These are phyloP conservation scores for Spinibarbus caldwelli DNA, from an alignment of 2,797 vertebrate species.

Conservation along the genomic window DNA sequence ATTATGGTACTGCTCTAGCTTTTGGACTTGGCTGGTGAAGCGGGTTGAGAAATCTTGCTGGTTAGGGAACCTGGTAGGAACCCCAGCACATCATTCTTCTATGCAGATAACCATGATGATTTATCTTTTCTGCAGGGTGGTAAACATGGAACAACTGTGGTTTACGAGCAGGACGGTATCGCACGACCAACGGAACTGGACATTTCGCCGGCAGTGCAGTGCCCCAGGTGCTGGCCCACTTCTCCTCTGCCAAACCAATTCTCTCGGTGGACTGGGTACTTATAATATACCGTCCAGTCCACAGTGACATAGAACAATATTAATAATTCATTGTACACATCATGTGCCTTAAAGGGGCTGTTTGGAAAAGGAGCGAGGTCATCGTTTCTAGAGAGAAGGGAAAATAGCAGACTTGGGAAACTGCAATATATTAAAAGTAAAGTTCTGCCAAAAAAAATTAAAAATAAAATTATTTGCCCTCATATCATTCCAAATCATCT, in stretches of 20 bases:
- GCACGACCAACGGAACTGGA: constrained; percentile 1
- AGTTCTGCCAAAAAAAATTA: background rate
- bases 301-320: constrained; percentile 19
- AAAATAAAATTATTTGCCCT: background rate
- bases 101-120: background rate
- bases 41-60: background rate
- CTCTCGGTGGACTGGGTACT: background rate
- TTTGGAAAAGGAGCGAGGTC: background rate
- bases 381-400: background rate
- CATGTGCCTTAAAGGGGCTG: background rate
- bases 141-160: background rate
- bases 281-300: background rate
- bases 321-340: constrained; percentile 32
- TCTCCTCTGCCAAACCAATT: constrained; percentile 19
- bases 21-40: background rate
- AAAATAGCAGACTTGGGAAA: background rate
- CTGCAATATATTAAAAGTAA: background rate
- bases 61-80: background rate
- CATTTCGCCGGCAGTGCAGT: background rate
- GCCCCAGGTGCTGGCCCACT: constrained; percentile 12
- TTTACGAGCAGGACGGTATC: background rate
- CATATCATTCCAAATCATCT: background rate
- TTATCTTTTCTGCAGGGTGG: background rate
- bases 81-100: background rate
- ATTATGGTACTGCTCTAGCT: background rate